Conservation (phyloP, 2,113 vertebrate genomes). For the Dendropsophus ebraccatus region DNA sequence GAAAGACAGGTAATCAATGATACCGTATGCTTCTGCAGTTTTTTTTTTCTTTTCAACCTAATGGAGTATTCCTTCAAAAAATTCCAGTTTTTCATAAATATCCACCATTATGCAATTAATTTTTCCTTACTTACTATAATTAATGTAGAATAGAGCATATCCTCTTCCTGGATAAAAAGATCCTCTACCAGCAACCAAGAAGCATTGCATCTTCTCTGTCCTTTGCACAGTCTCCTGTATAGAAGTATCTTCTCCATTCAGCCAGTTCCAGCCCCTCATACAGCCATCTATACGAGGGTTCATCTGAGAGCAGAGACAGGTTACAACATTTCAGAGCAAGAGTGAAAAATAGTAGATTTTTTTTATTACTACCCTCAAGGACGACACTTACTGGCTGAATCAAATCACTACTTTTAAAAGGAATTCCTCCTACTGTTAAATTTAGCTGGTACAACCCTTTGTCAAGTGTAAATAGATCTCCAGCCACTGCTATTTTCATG, state of each 20-base stretch:
- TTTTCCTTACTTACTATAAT: slow-evolving; percentile 74
- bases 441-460: slow-evolving; percentile 91
- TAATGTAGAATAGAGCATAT: slow-evolving; percentile 84
- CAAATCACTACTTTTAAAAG: slow-evolving; percentile 84
- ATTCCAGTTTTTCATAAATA: not conserved
- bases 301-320: slow-evolving; percentile 73
- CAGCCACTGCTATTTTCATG: slow-evolving; percentile 94
- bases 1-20: too few species aligned
- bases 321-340: not conserved
- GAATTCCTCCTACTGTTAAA: slow-evolving; percentile 92
- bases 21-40: too few species aligned
- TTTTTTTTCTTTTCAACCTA: too few species aligned
- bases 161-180: slow-evolving; percentile 88
- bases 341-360: not conserved
- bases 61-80: too few species aligned
- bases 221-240: slow-evolving; percentile 86
- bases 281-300: slow-evolving; percentile 94
- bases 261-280: slow-evolving; percentile 91
- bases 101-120: not conserved
- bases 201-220: slow-evolving; percentile 92
- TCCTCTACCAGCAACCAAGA: slow-evolving; percentile 78
- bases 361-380: not conserved
- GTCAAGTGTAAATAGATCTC: slow-evolving; percentile 84
- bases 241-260: slow-evolving; percentile 86
- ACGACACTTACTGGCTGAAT: slow-evolving; percentile 80